Evolutionary conservation across 2,797 vertebrate genomes (phyloP).

Genomic region (Pangasius krempfi): DNA sequence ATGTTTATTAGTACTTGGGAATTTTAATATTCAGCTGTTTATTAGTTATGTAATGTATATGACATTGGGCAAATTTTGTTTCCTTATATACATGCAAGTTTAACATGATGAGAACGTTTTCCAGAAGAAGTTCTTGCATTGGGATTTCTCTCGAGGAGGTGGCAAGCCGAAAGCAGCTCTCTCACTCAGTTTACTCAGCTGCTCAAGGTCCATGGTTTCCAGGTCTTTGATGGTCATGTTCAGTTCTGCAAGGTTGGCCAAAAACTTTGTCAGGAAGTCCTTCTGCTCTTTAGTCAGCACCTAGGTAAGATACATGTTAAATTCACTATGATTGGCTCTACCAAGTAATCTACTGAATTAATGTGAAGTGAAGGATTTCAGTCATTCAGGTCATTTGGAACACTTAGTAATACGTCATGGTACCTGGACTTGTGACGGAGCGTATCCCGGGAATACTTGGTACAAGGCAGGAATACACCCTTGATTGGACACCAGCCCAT

Average conservation of each 20-base stretch:
- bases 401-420: not conserved
- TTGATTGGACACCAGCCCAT: too few relatives aligned
- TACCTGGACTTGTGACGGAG: not conserved
- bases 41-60: not conserved
- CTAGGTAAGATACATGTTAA: slow-evolving; percentile 38
- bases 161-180: slow-evolving; percentile 41
- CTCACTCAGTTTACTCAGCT: slow-evolving; percentile 50
- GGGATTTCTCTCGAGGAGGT: slow-evolving; percentile 43
- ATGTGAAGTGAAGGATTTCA: not conserved
- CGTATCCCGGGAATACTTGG: not conserved
- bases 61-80: not conserved
- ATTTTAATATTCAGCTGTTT: not conserved
- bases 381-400: not conserved
- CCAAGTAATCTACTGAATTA: not conserved
- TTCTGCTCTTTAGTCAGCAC: slow-evolving; percentile 57
- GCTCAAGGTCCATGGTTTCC: slow-evolving; percentile 34
- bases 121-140: slow-evolving; percentile 78
- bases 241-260: slow-evolving; percentile 63
- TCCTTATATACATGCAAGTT: slow-evolving; percentile 13
- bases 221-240: slow-evolving; percentile 48
- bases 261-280: slow-evolving; percentile 60
- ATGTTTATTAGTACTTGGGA: slow-evolving; percentile 22
- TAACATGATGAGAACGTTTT: slow-evolving; percentile 77
- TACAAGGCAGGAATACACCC: not conserved
- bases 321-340: not conserved